Conservation (phyloP, 1,140 invertebrate species). For the Saxidomus purpurata region DNA sequence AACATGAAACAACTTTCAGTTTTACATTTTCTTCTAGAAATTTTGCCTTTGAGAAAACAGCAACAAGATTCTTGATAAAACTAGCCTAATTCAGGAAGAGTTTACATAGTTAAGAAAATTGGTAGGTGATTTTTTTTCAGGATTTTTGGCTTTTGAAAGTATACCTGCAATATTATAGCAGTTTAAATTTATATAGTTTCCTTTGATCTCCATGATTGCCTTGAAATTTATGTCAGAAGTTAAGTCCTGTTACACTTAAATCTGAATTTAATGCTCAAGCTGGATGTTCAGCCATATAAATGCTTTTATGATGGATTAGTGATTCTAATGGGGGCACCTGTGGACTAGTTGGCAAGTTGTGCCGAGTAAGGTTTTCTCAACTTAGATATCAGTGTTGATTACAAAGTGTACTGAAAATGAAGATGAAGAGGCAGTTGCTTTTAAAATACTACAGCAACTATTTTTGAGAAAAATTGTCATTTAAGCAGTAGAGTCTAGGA, state of each 20-base stretch:
- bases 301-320: constrained; percentile 46
- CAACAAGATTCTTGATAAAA: too few species aligned
- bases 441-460: too few species aligned
- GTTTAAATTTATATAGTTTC: constrained; percentile 38
- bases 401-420: neutral
- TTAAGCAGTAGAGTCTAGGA: too few species aligned
- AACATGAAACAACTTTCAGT: too few species aligned
- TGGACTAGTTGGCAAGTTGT: constrained; percentile 20
- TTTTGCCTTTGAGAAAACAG: too few species aligned
- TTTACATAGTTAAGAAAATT: too few species aligned
- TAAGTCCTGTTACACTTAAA: constrained; percentile 55
- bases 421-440: neutral
- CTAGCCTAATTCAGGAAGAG: too few species aligned
- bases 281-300: constrained; percentile 54
- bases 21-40: too few species aligned
- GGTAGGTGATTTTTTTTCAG: too few species aligned
- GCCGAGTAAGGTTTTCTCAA: neutral
- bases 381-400: neutral
- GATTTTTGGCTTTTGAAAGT: constrained; percentile 2
- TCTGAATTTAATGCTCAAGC: constrained; percentile 61
- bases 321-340: constrained; percentile 27
- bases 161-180: constrained; percentile 39
- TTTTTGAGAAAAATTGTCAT: too few species aligned
- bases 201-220: constrained; percentile 58
- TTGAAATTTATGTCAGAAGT: constrained; percentile 58